Percentiles rank a stretch among this genome's conserved stretches.
Evolutionary conservation across 2,113 vertebrate genomes (phyloP).

Genomic region (Thermophis baileyi): DNA sequence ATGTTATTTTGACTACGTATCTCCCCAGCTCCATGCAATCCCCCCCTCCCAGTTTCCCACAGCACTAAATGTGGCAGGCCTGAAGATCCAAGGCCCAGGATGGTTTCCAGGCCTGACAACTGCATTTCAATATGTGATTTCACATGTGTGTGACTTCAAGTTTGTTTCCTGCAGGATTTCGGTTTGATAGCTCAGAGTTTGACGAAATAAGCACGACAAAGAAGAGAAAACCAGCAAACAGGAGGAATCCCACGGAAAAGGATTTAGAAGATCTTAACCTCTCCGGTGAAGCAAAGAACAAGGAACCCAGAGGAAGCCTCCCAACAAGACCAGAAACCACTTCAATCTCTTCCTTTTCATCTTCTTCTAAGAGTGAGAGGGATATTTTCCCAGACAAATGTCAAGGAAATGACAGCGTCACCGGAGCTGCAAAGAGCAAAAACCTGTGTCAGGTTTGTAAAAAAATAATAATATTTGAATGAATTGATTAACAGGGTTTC

Average conservation of each 20-base stretch:
- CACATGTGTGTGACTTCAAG: background rate
- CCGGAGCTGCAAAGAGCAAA: background rate
- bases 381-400: background rate
- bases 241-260: background rate
- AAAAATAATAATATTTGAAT: background rate
- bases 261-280: background rate
- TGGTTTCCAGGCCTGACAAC: no score
- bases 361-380: background rate
- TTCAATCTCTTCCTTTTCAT: background rate
- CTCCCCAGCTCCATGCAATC: no score
- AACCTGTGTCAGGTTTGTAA: background rate
- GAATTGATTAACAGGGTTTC: background rate
- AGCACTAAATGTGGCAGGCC: no score
- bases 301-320: no score
- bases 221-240: background rate
- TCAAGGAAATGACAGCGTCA: background rate
- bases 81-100: no score
- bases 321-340: background rate
- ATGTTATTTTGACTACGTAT: no score
- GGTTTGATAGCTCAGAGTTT: background rate
- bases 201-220: background rate
- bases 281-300: background rate
- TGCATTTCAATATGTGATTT: background rate
- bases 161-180: conserved; percentile 1
- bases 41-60: no score